A percentile compares a stretch with the other conserved stretches of the same genome.
Conservation (phyloP, 2,888 invertebrate species). For the Parthenolecanium corni region DNA sequence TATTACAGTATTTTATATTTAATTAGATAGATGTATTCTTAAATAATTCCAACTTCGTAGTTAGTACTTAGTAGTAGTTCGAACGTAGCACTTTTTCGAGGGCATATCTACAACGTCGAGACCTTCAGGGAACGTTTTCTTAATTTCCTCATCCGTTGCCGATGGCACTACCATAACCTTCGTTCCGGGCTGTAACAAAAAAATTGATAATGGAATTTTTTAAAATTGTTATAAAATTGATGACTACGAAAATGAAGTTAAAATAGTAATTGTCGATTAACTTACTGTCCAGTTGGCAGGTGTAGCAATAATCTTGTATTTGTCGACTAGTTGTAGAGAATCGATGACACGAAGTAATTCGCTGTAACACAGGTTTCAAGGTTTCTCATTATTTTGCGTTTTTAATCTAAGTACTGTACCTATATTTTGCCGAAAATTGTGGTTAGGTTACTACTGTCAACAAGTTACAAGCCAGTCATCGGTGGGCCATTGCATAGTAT, state of each 20-base stretch:
- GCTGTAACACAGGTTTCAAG: slow-evolving; percentile 46
- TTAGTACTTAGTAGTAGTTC: slow-evolving; percentile 54
- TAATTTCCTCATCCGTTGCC: slow-evolving; percentile 53
- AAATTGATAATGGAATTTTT: slow-evolving; percentile 1
- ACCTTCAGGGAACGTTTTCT: slow-evolving; percentile 55
- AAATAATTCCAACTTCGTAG: too few relatives aligned
- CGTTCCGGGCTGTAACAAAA: slow-evolving; percentile 50
- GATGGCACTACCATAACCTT: slow-evolving; percentile 69
- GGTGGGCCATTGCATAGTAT: too few relatives aligned
- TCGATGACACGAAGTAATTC: slow-evolving; percentile 75
- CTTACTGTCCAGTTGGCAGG: slow-evolving; percentile 76
- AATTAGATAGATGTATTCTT: too few relatives aligned
- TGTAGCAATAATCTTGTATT: slow-evolving; percentile 61
- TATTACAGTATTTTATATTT: too few relatives aligned
- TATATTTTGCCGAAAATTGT: too few relatives aligned
- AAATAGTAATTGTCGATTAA: slow-evolving; percentile 30
- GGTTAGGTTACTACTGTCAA: too few relatives aligned
- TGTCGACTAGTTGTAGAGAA: slow-evolving; percentile 64
- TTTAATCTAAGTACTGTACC: too few relatives aligned
- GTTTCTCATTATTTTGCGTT: too few relatives aligned
- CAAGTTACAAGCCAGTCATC: too few relatives aligned
- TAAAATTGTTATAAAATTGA: not conserved
- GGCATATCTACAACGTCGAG: slow-evolving; percentile 57
- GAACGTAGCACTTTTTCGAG: slow-evolving; percentile 61
- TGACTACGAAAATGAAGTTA: too few relatives aligned